phyloP scores from a whole-genome alignment of 1,140 invertebrate species.

The Drosophila willistoni region DNA sequence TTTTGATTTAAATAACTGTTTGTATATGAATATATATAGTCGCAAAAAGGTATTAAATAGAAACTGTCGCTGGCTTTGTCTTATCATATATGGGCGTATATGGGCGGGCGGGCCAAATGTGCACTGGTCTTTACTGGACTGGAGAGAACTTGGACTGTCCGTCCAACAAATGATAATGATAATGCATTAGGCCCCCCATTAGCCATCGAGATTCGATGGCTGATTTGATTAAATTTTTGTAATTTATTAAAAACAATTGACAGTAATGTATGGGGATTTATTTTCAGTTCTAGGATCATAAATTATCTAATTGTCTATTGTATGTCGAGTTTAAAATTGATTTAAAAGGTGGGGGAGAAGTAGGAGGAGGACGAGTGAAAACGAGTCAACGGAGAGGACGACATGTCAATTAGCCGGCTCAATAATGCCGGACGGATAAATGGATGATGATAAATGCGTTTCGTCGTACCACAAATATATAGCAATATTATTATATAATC shows the following conservation, averaged over 20 bases:
- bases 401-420: slow-evolving; percentile 2
- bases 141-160: not conserved
- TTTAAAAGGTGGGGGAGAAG: slow-evolving; percentile 8
- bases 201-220: slow-evolving; percentile 35
- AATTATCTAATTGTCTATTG: slow-evolving; percentile 69
- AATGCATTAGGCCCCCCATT: slow-evolving; percentile 2
- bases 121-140: not conserved
- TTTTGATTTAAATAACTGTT: slow-evolving; percentile 77
- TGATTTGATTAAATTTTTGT: slow-evolving; percentile 35
- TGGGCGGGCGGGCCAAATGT: not conserved
- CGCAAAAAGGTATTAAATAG: slow-evolving; percentile 15
- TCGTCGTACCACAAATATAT: not conserved
- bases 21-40: slow-evolving; percentile 45
- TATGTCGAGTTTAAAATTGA: slow-evolving; percentile 54
- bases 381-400: not conserved
- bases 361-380: not conserved
- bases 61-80: slow-evolving; percentile 9
- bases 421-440: slow-evolving; percentile 11
- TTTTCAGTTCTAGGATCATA: slow-evolving; percentile 31
- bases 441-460: slow-evolving; percentile 9
- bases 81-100: not conserved
- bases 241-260: slow-evolving; percentile 68
- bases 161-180: not conserved
- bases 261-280: slow-evolving; percentile 67
- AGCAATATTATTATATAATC: slow-evolving; percentile 9